Evolutionary conservation across 2,113 vertebrate genomes (phyloP), one percentile per base, ranked within the genome.

Genomic region (Sigmodon hispidus): DNA sequence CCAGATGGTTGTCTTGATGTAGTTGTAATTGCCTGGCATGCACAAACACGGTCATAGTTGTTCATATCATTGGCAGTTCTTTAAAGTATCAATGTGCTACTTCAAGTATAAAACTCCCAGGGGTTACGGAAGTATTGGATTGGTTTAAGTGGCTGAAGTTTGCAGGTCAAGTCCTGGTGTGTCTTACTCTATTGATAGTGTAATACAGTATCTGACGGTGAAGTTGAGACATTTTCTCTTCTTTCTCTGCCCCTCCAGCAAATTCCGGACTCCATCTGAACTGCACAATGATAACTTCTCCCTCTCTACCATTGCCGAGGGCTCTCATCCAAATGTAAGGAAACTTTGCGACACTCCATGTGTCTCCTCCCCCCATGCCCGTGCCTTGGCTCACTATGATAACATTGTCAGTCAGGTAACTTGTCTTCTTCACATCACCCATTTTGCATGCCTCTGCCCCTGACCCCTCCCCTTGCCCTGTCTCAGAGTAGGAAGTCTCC

Each of bases 241-340:
- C 50, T 50, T 88, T 67, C 87, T 90, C 92, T 96, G 87, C 63
- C 67, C 98, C 85, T 6, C 97, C 97, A 98, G 98, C 99, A 99
- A 99, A 99, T 99, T 99, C 99, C 99, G 99, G 98, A 99, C 99
- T 86, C 99, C 99, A 21, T 99, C 99, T 87, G 99, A 99, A 98
- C 99, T 99, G 97, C 99, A 99, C 99, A 99, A 99, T 70, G 99
- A 99, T 98, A 99, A 99, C 99, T 99, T 99, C 98, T 99, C 99
- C 97, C 99, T 99, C 96, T 99, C 99, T 98, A 99, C 99, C 98
- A 99, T 99, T 98, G 99, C 99, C 93, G 99, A 99, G 98, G 99
- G 99, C 99, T 99, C 99, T 97, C 99, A 99, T 98, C 99, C 99
- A 98, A 99, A 99, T 96, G 99, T 99, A 99, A 99, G 99, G 99